phyloP scores from a whole-genome alignment of 2,797 vertebrate genomes.

The Diceros bicornis region DNA sequence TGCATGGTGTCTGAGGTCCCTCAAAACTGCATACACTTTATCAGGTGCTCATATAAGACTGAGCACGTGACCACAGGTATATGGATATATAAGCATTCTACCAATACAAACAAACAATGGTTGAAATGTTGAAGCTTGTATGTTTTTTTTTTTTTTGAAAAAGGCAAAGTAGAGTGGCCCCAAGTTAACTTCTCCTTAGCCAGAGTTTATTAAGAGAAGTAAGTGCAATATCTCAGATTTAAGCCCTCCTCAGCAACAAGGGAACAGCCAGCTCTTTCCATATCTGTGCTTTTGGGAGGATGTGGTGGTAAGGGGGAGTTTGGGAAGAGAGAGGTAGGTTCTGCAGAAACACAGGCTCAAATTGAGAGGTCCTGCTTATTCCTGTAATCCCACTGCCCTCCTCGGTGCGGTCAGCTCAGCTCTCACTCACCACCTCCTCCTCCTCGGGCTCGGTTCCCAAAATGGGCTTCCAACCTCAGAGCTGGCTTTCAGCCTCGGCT shows the following conservation, averaged over 20 bases:
- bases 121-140: neutral
- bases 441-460: neutral
- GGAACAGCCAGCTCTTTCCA: neutral
- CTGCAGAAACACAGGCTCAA: neutral
- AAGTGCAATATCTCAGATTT: neutral
- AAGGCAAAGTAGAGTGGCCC: neutral
- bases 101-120: neutral
- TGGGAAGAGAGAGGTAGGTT: neutral
- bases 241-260: neutral
- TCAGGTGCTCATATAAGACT: neutral
- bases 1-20: neutral
- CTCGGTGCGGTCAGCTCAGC: neutral
- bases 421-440: neutral
- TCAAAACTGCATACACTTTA: neutral
- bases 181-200: neutral
- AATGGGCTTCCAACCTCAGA: neutral
- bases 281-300: neutral
- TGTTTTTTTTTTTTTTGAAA: constrained; percentile 6
- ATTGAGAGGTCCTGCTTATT: neutral
- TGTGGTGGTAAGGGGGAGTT: accelerated
- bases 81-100: neutral
- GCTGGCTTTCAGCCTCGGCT: neutral
- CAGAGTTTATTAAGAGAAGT: neutral
- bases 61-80: neutral
- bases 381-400: neutral